Percentiles rank a stretch among this genome's conserved stretches.
Conservation (phyloP, 2,888 invertebrate species). For the Ariolimax columbianus region DNA sequence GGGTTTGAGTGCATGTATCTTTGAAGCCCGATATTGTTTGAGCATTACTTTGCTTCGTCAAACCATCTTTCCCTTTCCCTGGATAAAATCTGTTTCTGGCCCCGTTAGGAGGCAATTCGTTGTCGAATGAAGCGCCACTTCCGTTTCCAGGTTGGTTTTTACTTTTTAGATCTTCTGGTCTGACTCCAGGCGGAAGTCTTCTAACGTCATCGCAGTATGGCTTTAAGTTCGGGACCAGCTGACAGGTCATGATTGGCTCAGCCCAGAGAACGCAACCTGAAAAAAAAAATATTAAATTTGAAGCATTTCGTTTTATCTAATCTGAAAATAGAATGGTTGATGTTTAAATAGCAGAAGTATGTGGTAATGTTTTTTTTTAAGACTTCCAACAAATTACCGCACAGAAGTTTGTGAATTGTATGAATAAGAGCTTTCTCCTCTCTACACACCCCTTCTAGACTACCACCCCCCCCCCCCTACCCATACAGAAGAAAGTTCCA, state of each 20-base stretch:
- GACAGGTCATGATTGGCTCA: slow-evolving; percentile 43
- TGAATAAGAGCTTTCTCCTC: too few relatives aligned
- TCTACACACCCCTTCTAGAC: too few relatives aligned
- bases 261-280: slow-evolving; percentile 42
- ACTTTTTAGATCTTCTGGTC: slow-evolving; percentile 25
- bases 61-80: neutral
- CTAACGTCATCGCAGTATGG: slow-evolving; percentile 27
- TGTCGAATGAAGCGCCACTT: too few relatives aligned
- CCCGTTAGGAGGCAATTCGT: neutral
- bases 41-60: neutral
- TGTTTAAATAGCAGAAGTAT: neutral
- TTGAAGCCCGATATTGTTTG: neutral
- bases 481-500: too few relatives aligned
- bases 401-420: too few relatives aligned
- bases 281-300: too few relatives aligned
- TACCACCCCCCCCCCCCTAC: too few relatives aligned
- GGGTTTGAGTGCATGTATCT: neutral
- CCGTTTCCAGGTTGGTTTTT: neutral
- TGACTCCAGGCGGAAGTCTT: slow-evolving; percentile 41
- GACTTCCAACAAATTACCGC: too few relatives aligned
- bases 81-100: neutral
- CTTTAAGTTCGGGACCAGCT: neutral
- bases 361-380: too few relatives aligned
- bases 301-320: too few relatives aligned
- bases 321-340: too few relatives aligned